These are phyloP conservation scores for Rynchops niger DNA, from an alignment of 2,113 vertebrate species.

Conservation along the genomic window DNA sequence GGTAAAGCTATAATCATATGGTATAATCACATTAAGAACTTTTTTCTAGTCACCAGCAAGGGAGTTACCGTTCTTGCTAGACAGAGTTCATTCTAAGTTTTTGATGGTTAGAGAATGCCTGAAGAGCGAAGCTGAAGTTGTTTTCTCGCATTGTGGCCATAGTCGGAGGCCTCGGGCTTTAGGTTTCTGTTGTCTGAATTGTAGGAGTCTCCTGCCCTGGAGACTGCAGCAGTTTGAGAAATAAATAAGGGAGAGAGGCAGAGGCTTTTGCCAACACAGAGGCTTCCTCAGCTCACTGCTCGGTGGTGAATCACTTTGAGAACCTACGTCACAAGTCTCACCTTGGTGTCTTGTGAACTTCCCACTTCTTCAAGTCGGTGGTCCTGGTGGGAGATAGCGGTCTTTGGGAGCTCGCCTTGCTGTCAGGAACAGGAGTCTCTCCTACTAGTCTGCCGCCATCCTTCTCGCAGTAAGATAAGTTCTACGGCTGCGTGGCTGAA, in stretches of 20 bases:
- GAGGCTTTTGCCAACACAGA: neutral
- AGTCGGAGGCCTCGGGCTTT: neutral
- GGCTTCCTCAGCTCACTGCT: neutral
- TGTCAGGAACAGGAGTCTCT: neutral
- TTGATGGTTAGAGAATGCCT: neutral
- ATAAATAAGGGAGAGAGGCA: neutral
- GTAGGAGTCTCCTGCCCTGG: neutral
- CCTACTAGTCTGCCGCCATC: neutral
- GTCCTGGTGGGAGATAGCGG: neutral
- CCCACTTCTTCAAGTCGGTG: fast-evolving
- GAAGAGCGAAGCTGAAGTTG: neutral
- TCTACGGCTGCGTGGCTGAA: neutral
- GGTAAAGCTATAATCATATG: neutral
- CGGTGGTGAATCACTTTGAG: neutral
- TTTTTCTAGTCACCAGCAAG: neutral
- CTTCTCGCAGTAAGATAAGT: neutral
- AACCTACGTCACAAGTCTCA: fast-evolving
- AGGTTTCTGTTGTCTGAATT: neutral
- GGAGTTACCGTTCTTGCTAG: neutral
- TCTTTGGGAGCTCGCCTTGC: neutral
- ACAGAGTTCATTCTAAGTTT: neutral
- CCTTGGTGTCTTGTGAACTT: neutral
- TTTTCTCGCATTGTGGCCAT: neutral
- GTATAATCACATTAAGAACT: neutral
- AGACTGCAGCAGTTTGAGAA: neutral